These are phyloP conservation scores for Gallirallus australis DNA, from an alignment of 2,797 vertebrate species.

Conservation along the genomic window DNA sequence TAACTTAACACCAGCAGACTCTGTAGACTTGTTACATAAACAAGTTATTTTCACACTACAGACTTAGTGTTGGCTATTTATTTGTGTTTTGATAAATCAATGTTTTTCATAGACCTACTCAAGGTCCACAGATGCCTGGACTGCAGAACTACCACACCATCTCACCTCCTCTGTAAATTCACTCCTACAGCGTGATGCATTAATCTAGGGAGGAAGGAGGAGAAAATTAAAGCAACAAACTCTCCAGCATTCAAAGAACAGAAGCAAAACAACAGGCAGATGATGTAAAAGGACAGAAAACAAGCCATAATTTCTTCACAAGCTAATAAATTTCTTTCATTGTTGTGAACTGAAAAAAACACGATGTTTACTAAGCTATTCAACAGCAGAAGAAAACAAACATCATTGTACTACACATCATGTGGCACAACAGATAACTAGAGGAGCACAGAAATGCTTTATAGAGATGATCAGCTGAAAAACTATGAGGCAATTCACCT, in stretches of 20 bases:
- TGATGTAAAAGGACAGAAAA: neutral
- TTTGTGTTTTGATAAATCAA: neutral
- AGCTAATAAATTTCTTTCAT: neutral
- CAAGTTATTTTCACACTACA: neutral
- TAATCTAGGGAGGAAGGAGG: neutral
- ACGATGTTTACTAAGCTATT: neutral
- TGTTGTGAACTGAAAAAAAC: neutral
- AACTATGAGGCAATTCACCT: neutral
- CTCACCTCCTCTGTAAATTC: neutral
- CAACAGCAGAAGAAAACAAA: constrained; percentile 6
- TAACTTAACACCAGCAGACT: neutral
- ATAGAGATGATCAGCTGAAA: neutral
- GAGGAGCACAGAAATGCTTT: neutral
- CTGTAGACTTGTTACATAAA: neutral
- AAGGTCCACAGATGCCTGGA: neutral
- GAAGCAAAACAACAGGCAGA: neutral
- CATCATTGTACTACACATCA: neutral
- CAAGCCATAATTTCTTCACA: neutral
- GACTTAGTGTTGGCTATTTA: neutral
- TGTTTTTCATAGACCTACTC: neutral
- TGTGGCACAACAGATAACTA: neutral
- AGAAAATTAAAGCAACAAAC: neutral
- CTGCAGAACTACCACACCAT: neutral
- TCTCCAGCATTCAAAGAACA: neutral
- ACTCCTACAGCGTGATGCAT: neutral